These are phyloP conservation scores for Papilio demoleus DNA, from an alignment of 2,888 invertebrate genomes.

Conservation along the genomic window DNA sequence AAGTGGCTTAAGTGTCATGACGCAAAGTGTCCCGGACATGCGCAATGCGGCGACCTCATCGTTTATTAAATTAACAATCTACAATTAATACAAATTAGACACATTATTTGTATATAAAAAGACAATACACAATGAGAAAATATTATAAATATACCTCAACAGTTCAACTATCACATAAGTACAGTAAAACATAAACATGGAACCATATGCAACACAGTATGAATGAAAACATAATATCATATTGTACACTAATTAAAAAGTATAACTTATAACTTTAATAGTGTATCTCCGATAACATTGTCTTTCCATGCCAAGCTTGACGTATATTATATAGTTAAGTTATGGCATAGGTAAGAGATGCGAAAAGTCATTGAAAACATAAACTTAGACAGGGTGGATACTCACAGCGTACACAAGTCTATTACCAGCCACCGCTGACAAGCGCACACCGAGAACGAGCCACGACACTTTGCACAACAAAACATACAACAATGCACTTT, in stretches of 20 bases:
- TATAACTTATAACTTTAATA: neutral
- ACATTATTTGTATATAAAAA: neutral
- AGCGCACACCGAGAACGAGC: constrained; percentile 51
- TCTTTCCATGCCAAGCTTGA: no score
- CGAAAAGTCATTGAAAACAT: constrained; percentile 28
- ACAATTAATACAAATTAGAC: constrained; percentile 10
- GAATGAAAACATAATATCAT: neutral
- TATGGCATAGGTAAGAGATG: neutral
- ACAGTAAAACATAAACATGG: neutral
- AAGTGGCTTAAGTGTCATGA: constrained; percentile 44
- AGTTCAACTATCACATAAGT: neutral
- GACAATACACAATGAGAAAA: no score
- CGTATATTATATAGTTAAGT: no score
- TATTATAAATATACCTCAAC: no score
- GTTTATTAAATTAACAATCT: constrained; percentile 54
- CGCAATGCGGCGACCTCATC: constrained; percentile 52
- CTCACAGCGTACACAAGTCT: constrained; percentile 64
- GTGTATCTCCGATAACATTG: neutral
- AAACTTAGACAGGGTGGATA: constrained; percentile 45
- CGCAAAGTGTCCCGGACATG: constrained; percentile 51
- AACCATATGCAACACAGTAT: neutral
- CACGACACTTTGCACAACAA: constrained; percentile 56
- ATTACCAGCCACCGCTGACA: constrained; percentile 49
- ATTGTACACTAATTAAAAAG: neutral
- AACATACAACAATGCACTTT: constrained; percentile 52